Conservation (phyloP, 2,888 invertebrate genomes). For the Pandemis heparana region DNA sequence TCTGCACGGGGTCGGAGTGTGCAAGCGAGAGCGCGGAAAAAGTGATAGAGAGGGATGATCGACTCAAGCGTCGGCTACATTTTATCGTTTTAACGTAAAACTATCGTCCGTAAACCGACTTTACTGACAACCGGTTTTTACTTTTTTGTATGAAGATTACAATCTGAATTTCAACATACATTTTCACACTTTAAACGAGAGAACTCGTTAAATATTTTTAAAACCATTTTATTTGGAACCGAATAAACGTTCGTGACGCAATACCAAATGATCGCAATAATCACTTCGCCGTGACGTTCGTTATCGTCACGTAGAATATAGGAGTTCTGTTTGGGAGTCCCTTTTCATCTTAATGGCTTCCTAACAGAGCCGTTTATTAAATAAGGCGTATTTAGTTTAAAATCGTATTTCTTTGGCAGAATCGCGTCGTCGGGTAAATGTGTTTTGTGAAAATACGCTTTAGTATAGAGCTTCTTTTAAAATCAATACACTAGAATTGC, state of each 20-base stretch:
- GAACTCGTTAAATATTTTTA: background rate
- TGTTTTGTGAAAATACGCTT: background rate
- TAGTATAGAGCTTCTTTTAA: background rate
- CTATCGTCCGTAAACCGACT: no score
- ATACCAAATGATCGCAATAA: constrained; percentile 57
- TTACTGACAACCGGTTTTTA: no score
- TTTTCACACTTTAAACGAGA: background rate
- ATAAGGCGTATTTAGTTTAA: constrained; percentile 32
- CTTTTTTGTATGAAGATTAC: no score
- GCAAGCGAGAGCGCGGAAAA: no score
- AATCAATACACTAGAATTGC: background rate
- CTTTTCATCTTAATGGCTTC: constrained; percentile 57
- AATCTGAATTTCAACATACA: background rate
- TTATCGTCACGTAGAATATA: constrained; percentile 68
- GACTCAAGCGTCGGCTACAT: no score
- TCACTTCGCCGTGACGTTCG: constrained; percentile 59
- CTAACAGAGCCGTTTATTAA: constrained; percentile 48
- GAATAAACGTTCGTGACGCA: constrained; percentile 24
- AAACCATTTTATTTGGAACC: background rate
- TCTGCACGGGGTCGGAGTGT: no score
- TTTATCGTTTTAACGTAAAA: no score
- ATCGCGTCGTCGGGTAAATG: background rate
- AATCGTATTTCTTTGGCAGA: constrained; percentile 7
- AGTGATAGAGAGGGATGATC: no score
- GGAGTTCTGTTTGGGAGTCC: constrained; percentile 54